phyloP scores from a whole-genome alignment of 2,888 invertebrate species.

The Notodonta ziczac region DNA sequence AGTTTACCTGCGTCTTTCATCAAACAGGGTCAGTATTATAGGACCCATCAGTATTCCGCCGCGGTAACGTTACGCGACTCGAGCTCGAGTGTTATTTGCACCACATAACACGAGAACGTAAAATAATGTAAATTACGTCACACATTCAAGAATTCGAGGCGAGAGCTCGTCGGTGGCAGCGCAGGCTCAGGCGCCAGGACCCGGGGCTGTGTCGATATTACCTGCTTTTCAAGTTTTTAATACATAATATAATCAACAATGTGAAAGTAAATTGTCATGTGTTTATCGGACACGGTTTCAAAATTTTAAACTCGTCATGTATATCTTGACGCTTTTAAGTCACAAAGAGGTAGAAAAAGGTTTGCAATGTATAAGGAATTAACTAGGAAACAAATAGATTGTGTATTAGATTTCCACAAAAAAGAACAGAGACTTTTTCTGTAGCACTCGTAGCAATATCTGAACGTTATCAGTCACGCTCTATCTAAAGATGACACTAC shows the following conservation, averaged over 20 bases:
- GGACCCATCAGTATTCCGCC: background rate
- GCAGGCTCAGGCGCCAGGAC: slow-evolving; percentile 23
- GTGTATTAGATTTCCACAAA: too few relatives aligned
- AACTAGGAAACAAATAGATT: too few relatives aligned
- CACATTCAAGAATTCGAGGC: background rate
- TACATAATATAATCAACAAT: slow-evolving; percentile 11
- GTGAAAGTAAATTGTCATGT: slow-evolving; percentile 21
- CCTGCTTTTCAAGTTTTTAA: slow-evolving; percentile 23
- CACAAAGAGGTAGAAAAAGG: too few relatives aligned
- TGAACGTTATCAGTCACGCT: background rate
- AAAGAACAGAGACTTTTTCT: too few relatives aligned
- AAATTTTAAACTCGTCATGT: background rate
- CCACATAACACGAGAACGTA: background rate
- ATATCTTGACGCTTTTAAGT: background rate
- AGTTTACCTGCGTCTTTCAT: background rate
- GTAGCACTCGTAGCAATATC: background rate
- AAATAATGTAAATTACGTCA: background rate
- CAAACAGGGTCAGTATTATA: background rate
- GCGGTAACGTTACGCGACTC: background rate
- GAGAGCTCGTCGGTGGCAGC: background rate
- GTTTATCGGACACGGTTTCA: background rate
- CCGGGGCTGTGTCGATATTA: background rate
- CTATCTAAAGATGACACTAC: background rate
- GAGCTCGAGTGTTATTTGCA: background rate
- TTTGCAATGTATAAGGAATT: too few relatives aligned